Conservation (phyloP, 2,888 invertebrate species). For the Andrena fulva region DNA sequence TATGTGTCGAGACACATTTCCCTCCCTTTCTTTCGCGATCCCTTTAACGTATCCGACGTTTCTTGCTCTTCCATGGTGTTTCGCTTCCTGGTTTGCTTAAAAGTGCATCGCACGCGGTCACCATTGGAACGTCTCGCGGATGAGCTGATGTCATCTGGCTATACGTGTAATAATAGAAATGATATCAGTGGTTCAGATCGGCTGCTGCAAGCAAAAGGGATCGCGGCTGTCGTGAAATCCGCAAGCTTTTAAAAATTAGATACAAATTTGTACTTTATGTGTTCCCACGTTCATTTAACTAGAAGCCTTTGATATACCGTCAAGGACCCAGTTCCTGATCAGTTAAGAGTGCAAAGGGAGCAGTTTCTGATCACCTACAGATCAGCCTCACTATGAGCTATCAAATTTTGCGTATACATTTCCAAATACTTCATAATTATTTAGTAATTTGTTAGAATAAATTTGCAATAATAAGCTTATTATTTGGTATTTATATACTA, state of each 20-base stretch:
- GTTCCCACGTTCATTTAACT: not conserved
- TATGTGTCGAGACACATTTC: conserved; percentile 12
- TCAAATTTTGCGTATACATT: no score
- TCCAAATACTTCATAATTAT: no score
- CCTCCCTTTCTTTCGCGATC: conserved; percentile 28
- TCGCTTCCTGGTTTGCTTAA: conserved; percentile 50
- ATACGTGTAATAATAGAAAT: conserved; percentile 60
- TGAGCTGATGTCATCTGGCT: conserved; percentile 59
- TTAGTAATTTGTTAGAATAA: no score
- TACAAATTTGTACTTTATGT: not conserved
- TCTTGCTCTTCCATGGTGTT: conserved; percentile 20
- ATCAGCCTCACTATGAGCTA: no score
- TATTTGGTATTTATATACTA: no score
- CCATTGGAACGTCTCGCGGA: conserved; percentile 31
- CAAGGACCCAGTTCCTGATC: no score
- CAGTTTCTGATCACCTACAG: no score
- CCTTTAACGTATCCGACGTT: conserved; percentile 18
- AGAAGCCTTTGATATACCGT: not conserved
- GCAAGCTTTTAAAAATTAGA: not conserved
- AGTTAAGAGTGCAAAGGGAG: no score
- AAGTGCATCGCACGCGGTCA: conserved; percentile 31
- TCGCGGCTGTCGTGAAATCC: not conserved
- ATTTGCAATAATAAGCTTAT: no score
- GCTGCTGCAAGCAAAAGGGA: conserved; percentile 20
- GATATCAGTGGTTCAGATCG: conserved; percentile 55